Evolutionary conservation across 2,113 vertebrate species (phyloP).

Genomic region (Nanorana parkeri): DNA sequence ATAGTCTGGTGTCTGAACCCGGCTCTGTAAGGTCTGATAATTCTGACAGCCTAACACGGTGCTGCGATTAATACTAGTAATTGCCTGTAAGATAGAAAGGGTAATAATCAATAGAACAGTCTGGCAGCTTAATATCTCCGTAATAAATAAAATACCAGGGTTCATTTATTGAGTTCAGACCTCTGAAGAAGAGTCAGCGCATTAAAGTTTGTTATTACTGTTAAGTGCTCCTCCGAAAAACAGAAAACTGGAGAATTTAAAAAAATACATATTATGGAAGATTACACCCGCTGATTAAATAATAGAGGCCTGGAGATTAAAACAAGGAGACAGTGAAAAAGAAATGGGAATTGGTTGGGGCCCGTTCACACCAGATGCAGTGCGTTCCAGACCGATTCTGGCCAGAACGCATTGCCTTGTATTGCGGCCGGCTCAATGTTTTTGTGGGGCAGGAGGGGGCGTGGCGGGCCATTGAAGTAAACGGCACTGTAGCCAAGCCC

Average conservation of each 20-base stretch:
- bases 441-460: too few species aligned
- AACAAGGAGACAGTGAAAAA: too few species aligned
- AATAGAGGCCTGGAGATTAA: too few species aligned
- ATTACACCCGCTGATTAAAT: too few species aligned
- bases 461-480: too few species aligned
- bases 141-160: slow-evolving; percentile 29
- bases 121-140: slow-evolving; percentile 23
- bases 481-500: too few species aligned
- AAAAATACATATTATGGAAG: slow-evolving; percentile 2
- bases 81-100: neutral
- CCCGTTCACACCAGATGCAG: too few species aligned
- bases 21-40: slow-evolving; percentile 11
- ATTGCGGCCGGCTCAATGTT: too few species aligned
- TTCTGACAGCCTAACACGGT: neutral
- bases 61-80: slow-evolving; percentile 24
- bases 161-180: slow-evolving; percentile 26
- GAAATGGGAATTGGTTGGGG: too few species aligned
- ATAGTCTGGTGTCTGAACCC: neutral
- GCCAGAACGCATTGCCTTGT: too few species aligned
- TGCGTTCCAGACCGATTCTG: too few species aligned
- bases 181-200: neutral
- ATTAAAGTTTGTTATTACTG: slow-evolving; percentile 9
- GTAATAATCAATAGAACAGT: slow-evolving; percentile 30
- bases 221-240: neutral
- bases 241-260: neutral